A percentile compares a stretch with the other conserved stretches of the same genome.
phyloP scores from a whole-genome alignment of 2,797 vertebrate species.

The Anguilla anguilla region DNA sequence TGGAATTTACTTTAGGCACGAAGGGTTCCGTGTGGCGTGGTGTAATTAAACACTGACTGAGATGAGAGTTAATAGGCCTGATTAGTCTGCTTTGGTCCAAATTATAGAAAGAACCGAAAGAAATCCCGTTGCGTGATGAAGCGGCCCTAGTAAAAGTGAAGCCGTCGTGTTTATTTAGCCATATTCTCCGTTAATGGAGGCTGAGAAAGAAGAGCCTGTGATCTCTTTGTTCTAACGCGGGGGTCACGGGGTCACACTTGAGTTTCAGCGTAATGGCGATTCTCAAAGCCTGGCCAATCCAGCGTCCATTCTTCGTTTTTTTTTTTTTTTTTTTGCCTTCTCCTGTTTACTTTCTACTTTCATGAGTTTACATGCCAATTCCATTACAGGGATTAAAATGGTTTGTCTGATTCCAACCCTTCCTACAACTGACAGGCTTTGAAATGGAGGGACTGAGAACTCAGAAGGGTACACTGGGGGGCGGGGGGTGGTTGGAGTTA shows the following conservation, averaged over 20 bases:
- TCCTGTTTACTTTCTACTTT: slow-evolving; percentile 69
- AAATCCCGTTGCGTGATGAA: slow-evolving; percentile 18
- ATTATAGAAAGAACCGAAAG: not conserved
- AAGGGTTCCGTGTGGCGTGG: not conserved
- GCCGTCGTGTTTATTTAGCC: slow-evolving; percentile 60
- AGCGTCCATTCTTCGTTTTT: slow-evolving; percentile 67
- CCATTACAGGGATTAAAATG: slow-evolving; percentile 80
- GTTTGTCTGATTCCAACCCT: slow-evolving; percentile 70
- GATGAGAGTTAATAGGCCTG: not conserved
- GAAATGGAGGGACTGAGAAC: slow-evolving; percentile 55
- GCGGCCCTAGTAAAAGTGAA: slow-evolving; percentile 50
- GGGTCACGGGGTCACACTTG: slow-evolving; percentile 41
- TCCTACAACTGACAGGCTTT: slow-evolving; percentile 65
- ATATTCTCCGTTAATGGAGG: slow-evolving; percentile 53
- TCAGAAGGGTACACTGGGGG: not conserved
- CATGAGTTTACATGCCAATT: slow-evolving; percentile 75
- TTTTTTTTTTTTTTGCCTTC: slow-evolving; percentile 32
- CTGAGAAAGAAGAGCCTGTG: slow-evolving; percentile 53
- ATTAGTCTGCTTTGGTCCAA: not conserved
- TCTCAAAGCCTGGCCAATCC: slow-evolving; percentile 58
- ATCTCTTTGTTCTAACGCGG: slow-evolving; percentile 55
- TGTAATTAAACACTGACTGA: slow-evolving; percentile 7
- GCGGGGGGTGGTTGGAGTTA: not conserved
- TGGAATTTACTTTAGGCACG: not conserved
- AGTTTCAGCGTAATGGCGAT: slow-evolving; percentile 60